Base-by-base conservation (phyloP, 1,140 invertebrate genomes). In the Thaumatotibia leucotreta region DNA sequence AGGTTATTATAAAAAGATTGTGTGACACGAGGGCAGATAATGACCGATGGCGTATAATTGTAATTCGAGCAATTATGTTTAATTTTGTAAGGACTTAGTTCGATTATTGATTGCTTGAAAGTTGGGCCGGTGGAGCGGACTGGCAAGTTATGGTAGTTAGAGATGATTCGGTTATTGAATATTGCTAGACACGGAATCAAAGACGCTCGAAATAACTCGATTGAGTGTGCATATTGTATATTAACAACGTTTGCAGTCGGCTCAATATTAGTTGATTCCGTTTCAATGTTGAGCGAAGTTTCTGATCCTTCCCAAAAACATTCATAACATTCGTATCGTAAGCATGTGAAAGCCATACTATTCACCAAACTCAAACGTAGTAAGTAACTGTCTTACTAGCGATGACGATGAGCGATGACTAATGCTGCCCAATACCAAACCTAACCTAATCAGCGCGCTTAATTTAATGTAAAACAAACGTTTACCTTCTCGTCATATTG, bases 41-140 rank as follows among this genome's bases (percentile, higher is more conserved):
- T 27, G 23, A 8, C 52, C n/a, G 24, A 4, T 27, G 52, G 24
- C 27, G 24, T 58, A 27, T 58, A 58, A 58, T 27, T 58, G 52
- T 58, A 58, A 58, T 31, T 27, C 2, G 24, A 29, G 52, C 52
- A 58, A 58, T 58, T 58, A 58, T 27, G 52, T 58, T 58, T 58
- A 27, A 58, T 58, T 58, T 58, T n/a, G 52, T 14, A 58, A 9
- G 23, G 27, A 58, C 23, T n/a, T 29, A 58, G 3, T 58, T 58
- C 27, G 52, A 58, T 17, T 58, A 58, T 58, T 24, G 52, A 58
- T 58, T 58, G 24, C 10, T n/a, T n/a, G 24, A 29, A 45, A 6
- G 39, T 45, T 20, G 39, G 8, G 14, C 35, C 3, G 11, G 35
- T 14, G 0, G 35, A 39, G 11, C 11, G 35, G 11, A 14, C 35